A percentile compares a stretch with the other conserved stretches of the same genome.
Conservation (phyloP, 2,797 vertebrate species). For the Danio aesculapii region DNA sequence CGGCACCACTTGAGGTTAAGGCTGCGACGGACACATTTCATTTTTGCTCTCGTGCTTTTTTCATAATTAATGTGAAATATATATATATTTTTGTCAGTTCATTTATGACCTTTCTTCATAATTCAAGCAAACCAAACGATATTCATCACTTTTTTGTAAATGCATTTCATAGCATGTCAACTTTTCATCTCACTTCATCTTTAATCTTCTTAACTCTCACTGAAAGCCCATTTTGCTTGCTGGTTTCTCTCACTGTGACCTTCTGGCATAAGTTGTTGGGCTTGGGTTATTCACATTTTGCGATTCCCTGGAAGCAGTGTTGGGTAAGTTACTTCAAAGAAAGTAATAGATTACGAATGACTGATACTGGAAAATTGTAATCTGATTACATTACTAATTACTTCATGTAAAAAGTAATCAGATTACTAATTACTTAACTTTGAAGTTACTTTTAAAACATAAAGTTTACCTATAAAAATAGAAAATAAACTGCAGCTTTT, state of each 20-base stretch:
- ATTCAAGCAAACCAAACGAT: slow-evolving; percentile 81
- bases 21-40: slow-evolving; percentile 79
- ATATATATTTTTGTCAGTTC: slow-evolving; percentile 81
- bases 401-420: no score
- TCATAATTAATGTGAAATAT: slow-evolving; percentile 81
- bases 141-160: slow-evolving; percentile 84
- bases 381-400: no score
- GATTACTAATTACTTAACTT: no score
- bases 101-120: slow-evolving; percentile 84
- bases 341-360: no score
- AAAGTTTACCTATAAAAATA: no score
- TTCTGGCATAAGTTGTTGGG: slow-evolving; percentile 82
- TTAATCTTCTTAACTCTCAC: slow-evolving; percentile 83
- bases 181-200: slow-evolving; percentile 83
- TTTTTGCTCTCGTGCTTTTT: slow-evolving; percentile 80
- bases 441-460: no score
- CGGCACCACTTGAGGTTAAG: slow-evolving; percentile 80
- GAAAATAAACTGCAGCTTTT: no score
- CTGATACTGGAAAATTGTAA: no score
- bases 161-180: slow-evolving; percentile 81
- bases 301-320: slow-evolving; percentile 76
- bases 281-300: slow-evolving; percentile 84
- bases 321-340: no score
- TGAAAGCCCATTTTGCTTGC: slow-evolving; percentile 71
- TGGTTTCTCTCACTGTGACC: slow-evolving; percentile 79